Conservation (phyloP, 2,888 invertebrate genomes). For the Scaptomyza tumidula region DNA sequence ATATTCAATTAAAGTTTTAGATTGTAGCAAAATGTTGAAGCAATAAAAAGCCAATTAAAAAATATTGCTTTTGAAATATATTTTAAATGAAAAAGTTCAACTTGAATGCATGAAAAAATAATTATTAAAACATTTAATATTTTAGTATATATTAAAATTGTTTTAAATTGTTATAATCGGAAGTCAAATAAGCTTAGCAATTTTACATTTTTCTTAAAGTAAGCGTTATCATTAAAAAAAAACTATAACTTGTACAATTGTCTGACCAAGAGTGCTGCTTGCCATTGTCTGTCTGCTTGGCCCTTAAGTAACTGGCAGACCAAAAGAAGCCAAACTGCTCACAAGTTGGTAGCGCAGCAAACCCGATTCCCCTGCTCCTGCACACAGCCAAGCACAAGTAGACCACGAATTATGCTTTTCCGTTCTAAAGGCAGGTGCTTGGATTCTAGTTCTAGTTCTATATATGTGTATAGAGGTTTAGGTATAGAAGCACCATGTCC, state of each 20-base stretch:
- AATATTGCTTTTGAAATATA: too few relatives aligned
- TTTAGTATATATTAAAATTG: too few relatives aligned
- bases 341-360: conserved; percentile 11
- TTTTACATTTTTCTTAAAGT: too few relatives aligned
- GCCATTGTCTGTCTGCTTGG: conserved; percentile 32
- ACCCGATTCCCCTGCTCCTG: neutral
- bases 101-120: too few relatives aligned
- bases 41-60: too few relatives aligned
- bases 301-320: conserved; percentile 26
- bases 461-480: neutral
- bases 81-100: too few relatives aligned
- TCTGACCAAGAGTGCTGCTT: conserved; percentile 2
- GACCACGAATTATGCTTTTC: conserved; percentile 69
- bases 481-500: conserved; percentile 20
- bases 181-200: too few relatives aligned
- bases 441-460: conserved; percentile 17
- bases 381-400: conserved; percentile 5
- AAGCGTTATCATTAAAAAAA: too few relatives aligned
- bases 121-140: too few relatives aligned
- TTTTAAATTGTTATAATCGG: too few relatives aligned
- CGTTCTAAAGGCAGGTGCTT: conserved; percentile 35
- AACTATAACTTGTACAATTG: neutral
- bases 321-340: conserved; percentile 38
- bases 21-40: too few relatives aligned
- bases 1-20: neutral